Evolutionary conservation across 2,888 invertebrate genomes (phyloP), one percentile per base, ranked within the genome.

Genomic region (Dryococelus australis): DNA sequence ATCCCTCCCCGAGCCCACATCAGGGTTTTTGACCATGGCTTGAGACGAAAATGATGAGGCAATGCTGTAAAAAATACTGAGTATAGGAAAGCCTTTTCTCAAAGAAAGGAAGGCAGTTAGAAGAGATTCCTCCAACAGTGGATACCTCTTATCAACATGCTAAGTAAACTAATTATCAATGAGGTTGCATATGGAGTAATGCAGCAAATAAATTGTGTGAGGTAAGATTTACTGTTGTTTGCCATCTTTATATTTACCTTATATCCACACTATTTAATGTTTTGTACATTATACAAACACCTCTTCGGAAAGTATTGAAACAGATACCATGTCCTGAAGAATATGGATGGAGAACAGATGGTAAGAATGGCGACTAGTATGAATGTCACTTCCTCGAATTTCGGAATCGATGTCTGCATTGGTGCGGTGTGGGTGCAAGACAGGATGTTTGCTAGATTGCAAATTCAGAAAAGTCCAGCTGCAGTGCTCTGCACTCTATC

Each of bases 331-430:
- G 8, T 65, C 83, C 83, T 83, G 28, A 9, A 27, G 83, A 28
- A 83, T 83, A 83, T 83, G 83, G 8, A 5, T 83, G 83, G 83
- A 83, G 43, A 1, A 83, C 6, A 83, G 83, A 35, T 83, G 83
- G 20, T 83, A 28, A 83, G 2, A 26, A 24, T 83, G 83, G 83
- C 43, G 35, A 28, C 43, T 9, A 27, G 28, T 83, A 27, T 83
- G 83, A 35, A 83, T 27, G 35, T 24, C 83, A 35, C 27, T 83
- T 4, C 83, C 83, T 5, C 83, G 3, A 28, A 13, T 35, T 83
- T 16, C 83, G n/a, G 28, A 28, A 0, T 83, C 28, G 6, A 8
- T 83, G 83, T 83, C 83, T 83, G 83, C 83, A 28, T 28, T 35
- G 16, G 1, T 27, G 83, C 28, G 28, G 4, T 12, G 83, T 27